phyloP scores from a whole-genome alignment of 2,113 vertebrate species.

The Galemys pyrenaicus region DNA sequence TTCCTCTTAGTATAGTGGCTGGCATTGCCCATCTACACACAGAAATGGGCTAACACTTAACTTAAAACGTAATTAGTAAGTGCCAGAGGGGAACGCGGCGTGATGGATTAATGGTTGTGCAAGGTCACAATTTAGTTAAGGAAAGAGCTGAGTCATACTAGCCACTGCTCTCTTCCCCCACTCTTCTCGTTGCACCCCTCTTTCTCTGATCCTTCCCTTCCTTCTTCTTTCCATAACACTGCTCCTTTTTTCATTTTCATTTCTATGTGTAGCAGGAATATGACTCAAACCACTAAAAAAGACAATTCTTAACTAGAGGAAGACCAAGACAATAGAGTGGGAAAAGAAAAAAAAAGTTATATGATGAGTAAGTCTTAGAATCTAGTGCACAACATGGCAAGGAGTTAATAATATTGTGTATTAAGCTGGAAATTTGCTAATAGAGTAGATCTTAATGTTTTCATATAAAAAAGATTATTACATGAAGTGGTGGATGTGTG shows the following conservation, averaged over 20 bases:
- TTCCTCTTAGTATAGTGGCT: too few species aligned
- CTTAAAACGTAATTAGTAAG: too few species aligned
- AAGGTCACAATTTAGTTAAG: background rate
- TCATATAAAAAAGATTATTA: background rate
- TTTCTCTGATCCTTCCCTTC: background rate
- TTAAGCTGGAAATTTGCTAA: background rate
- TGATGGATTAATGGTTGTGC: too few species aligned
- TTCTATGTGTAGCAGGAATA: background rate
- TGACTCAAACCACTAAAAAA: background rate
- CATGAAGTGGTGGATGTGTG: background rate
- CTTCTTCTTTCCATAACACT: background rate
- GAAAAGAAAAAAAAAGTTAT: background rate
- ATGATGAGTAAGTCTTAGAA: background rate
- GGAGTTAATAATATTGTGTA: background rate
- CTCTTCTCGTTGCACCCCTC: background rate
- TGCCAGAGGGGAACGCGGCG: background rate
- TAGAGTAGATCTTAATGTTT: background rate
- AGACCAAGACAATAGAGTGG: background rate
- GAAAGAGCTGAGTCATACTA: background rate
- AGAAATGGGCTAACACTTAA: background rate
- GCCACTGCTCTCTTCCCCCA: background rate
- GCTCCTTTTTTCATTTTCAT: background rate
- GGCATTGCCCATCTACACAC: background rate
- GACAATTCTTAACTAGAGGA: background rate
- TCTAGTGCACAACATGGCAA: background rate